phyloP scores from a whole-genome alignment of 1,140 invertebrate species.

The Zaprionus ghesquierei region DNA sequence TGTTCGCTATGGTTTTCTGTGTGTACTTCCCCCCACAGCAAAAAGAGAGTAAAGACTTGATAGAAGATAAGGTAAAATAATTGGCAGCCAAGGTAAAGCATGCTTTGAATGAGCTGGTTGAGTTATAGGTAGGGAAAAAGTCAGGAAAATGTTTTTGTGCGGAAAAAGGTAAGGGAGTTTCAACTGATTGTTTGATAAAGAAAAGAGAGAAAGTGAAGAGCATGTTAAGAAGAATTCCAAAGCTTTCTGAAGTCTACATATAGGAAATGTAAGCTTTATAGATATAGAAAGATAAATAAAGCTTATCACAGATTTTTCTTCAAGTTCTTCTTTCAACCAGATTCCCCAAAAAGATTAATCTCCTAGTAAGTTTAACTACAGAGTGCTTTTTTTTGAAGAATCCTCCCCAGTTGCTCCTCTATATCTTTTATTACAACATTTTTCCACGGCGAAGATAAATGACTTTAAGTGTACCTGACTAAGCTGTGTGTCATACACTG shows the following conservation, averaged over 20 bases:
- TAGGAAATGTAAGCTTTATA: background rate
- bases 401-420: background rate
- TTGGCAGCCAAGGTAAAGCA: background rate
- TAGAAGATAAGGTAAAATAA: background rate
- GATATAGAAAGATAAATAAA: background rate
- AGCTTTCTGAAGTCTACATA: background rate
- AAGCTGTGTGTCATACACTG: background rate
- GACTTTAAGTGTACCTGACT: constrained; percentile 17
- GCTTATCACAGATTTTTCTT: background rate
- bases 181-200: too few species aligned
- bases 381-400: background rate
- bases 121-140: background rate
- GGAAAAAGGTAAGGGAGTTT: background rate
- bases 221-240: background rate
- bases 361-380: background rate
- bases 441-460: constrained; percentile 18
- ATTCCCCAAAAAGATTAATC: background rate
- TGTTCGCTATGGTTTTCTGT: constrained; percentile 7
- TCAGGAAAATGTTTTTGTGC: background rate
- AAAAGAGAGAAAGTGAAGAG: too few species aligned
- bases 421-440: background rate
- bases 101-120: background rate
- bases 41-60: background rate
- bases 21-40: background rate
- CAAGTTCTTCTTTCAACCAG: background rate